Evolutionary conservation across 2,888 invertebrate species (phyloP).

Genomic region (Pocota personata): DNA sequence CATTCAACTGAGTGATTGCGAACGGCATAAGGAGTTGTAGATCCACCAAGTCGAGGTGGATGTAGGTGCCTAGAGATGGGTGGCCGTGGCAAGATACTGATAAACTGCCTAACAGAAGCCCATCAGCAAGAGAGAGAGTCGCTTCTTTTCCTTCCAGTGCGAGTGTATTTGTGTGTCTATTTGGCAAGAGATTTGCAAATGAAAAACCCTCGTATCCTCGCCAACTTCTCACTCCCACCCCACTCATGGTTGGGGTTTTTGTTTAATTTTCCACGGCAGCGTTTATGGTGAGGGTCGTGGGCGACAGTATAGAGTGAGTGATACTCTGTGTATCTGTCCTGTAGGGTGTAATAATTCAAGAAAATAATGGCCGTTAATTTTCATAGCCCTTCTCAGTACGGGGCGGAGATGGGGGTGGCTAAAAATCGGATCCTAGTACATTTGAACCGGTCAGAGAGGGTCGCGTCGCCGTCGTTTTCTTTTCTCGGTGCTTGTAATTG

Average conservation of each 20-base stretch:
- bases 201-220: conserved; percentile 63
- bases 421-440: conserved; percentile 69
- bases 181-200: conserved; percentile 73
- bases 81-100: conserved; percentile 51
- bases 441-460: conserved; percentile 68
- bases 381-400: conserved; percentile 54
- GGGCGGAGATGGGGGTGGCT: conserved; percentile 7
- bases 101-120: conserved; percentile 67
- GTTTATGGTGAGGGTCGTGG: conserved; percentile 2
- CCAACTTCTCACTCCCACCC: background rate
- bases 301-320: conserved; percentile 62
- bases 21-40: conserved; percentile 32
- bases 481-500: conserved; percentile 33
- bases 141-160: conserved; percentile 23
- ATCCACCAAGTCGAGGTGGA: conserved; percentile 8
- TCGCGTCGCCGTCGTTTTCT: conserved; percentile 35
- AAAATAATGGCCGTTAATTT: conserved; percentile 74
- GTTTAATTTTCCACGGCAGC: conserved; percentile 64
- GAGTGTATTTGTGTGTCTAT: conserved; percentile 70
- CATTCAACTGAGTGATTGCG: conserved; percentile 72
- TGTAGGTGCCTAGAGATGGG: conserved; percentile 27
- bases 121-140: conserved; percentile 17
- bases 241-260: conserved; percentile 32
- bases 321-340: conserved; percentile 64
- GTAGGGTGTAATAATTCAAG: conserved; percentile 72